Conservation (phyloP, 2,888 invertebrate species). For the Diadegma fenestrale region DNA sequence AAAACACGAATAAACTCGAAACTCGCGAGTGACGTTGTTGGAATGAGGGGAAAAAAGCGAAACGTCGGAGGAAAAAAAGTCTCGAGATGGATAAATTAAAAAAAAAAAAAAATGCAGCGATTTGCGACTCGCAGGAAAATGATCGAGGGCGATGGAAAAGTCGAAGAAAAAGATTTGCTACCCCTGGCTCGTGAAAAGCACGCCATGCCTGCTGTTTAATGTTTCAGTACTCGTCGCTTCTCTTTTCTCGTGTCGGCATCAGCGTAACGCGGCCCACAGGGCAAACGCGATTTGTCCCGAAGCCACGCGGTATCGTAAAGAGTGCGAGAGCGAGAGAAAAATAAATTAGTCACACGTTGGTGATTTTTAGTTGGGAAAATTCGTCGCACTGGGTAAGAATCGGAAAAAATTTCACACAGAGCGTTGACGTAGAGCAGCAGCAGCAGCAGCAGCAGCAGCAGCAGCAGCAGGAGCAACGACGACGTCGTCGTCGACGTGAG, state of each 20-base stretch:
- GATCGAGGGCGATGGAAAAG: not conserved
- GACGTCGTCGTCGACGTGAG: conserved; percentile 4
- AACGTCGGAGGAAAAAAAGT: conserved; percentile 26
- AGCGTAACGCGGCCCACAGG: conserved; percentile 68
- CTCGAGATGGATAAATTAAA: no score
- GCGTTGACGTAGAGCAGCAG: conserved; percentile 28
- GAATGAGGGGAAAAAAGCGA: conserved; percentile 20
- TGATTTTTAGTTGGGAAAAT: conserved; percentile 8
- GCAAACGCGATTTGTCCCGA: conserved; percentile 64
- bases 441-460: not conserved
- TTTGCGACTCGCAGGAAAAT: not conserved
- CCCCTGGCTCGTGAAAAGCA: conserved; percentile 47
- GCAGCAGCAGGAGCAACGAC: no score
- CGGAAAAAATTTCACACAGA: conserved; percentile 3
- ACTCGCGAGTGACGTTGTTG: not conserved
- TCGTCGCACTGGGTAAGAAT: conserved; percentile 5
- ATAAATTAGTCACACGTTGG: conserved; percentile 5
- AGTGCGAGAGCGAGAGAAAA: conserved; percentile 6
- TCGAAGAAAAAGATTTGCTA: not conserved
- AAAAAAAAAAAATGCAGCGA: not conserved
- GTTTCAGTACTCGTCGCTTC: conserved; percentile 57
- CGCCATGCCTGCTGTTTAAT: conserved; percentile 78
- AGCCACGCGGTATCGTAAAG: conserved; percentile 69
- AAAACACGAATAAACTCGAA: not conserved
- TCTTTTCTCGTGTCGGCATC: conserved; percentile 73